Evolutionary conservation across 2,113 vertebrate genomes (phyloP).

Genomic region (Arizona elegans): DNA sequence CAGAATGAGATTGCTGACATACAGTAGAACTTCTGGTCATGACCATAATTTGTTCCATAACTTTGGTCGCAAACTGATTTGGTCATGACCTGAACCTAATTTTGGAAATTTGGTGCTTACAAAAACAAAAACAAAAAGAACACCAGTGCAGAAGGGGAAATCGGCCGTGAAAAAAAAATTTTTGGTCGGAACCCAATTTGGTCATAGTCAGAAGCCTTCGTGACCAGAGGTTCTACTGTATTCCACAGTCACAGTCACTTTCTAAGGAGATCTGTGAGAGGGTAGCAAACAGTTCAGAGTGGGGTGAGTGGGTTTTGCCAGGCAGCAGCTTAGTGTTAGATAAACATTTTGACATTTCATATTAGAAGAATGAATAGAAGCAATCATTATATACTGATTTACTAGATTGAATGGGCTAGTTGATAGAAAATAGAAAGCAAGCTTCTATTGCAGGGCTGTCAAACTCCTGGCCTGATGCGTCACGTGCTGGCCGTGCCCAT

Average conservation of each 20-base stretch:
- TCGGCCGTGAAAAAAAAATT: no score
- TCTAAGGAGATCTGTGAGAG: neutral
- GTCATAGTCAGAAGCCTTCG: no score
- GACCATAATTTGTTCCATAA: no score
- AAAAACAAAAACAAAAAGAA: no score
- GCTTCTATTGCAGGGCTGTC: neutral
- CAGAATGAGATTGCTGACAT: neutral
- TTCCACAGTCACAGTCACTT: neutral
- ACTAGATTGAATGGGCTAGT: neutral
- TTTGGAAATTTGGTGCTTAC: no score
- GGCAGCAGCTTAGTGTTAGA: neutral
- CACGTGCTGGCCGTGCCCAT: no score
- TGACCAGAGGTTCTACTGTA: neutral
- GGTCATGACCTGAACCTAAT: no score
- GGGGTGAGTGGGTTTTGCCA: neutral
- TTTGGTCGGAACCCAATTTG: no score
- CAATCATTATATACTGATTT: neutral
- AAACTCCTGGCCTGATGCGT: no score
- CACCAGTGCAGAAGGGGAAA: no score
- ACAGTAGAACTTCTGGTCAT: no score
- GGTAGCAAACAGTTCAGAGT: neutral
- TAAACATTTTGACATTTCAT: neutral
- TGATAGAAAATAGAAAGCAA: neutral
- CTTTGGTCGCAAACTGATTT: no score
- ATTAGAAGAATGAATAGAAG: neutral